phyloP scores from a whole-genome alignment of 1,140 invertebrate genomes.

The Procambarus virginalis region DNA sequence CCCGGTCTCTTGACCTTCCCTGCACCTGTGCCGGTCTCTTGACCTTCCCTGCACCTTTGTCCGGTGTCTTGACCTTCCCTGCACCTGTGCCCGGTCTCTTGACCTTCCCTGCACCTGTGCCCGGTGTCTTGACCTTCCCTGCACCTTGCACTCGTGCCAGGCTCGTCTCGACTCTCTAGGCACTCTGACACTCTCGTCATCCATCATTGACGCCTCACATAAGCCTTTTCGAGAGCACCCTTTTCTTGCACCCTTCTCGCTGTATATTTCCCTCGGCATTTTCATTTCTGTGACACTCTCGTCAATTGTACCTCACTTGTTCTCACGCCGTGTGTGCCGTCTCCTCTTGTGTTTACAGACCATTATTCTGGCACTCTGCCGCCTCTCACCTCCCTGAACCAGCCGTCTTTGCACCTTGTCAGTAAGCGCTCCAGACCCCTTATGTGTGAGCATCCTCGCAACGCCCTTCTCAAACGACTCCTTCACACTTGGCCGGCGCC shows the following conservation, averaged over 20 bases:
- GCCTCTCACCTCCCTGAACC: not conserved
- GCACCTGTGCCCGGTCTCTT: no score
- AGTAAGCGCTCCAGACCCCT: slow-evolving; percentile 7
- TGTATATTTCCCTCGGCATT: not conserved
- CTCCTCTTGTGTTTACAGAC: not conserved
- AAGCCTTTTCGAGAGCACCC: not conserved
- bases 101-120: no score
- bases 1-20: no score
- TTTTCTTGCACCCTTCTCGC: not conserved
- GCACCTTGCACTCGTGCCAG: not conserved
- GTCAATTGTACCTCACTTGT: not conserved
- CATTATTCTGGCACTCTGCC: slow-evolving; percentile 13
- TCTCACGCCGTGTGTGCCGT: not conserved
- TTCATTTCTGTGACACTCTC: not conserved
- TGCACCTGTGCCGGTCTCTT: no score
- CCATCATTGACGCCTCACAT: not conserved
- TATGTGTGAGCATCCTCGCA: slow-evolving; percentile 11
- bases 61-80: no score
- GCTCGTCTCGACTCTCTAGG: no score
- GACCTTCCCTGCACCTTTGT: no score
- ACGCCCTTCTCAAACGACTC: not conserved
- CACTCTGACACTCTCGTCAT: not conserved
- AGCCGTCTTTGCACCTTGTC: slow-evolving; percentile 20
- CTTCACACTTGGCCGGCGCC: slow-evolving; percentile 9
- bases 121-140: not conserved